Conservation (phyloP, 2,888 invertebrate species). For the Drosophila atripex region DNA sequence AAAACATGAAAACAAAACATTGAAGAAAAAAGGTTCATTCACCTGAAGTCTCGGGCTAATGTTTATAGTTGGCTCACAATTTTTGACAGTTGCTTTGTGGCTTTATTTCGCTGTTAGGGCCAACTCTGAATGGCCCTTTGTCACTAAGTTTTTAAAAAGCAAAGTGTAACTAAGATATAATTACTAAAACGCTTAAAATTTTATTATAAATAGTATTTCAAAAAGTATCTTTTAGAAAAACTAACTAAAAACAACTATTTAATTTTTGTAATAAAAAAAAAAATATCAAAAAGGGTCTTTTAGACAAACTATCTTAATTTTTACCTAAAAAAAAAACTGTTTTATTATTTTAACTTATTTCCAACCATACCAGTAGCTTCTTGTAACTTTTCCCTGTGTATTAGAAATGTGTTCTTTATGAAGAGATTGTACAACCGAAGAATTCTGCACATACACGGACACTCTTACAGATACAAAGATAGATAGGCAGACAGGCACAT, state of each 20-base stretch:
- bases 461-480: conserved; percentile 12
- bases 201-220: too few relatives aligned
- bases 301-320: too few relatives aligned
- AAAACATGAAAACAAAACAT: background rate
- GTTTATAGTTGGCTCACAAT: conserved; percentile 45
- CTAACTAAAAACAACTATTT: too few relatives aligned
- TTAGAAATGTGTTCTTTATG: conserved; percentile 12
- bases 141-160: too few relatives aligned
- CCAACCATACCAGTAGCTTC: background rate
- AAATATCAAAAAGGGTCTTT: too few relatives aligned
- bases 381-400: background rate
- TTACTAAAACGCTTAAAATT: too few relatives aligned
- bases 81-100: conserved; percentile 40
- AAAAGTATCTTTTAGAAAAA: too few relatives aligned
- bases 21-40: conserved; percentile 71
- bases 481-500: conserved; percentile 10
- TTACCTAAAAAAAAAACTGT: too few relatives aligned
- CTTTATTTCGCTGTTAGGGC: conserved; percentile 31
- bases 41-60: conserved; percentile 56
- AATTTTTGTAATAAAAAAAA: too few relatives aligned
- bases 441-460: conserved; percentile 1
- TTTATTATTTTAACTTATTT: too few relatives aligned
- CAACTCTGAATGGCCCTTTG: conserved; percentile 11
- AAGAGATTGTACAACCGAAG: background rate
- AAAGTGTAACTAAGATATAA: too few relatives aligned